These are phyloP conservation scores for Gonioctena quinquepunctata DNA, from an alignment of 1,140 invertebrate species.

Conservation along the genomic window DNA sequence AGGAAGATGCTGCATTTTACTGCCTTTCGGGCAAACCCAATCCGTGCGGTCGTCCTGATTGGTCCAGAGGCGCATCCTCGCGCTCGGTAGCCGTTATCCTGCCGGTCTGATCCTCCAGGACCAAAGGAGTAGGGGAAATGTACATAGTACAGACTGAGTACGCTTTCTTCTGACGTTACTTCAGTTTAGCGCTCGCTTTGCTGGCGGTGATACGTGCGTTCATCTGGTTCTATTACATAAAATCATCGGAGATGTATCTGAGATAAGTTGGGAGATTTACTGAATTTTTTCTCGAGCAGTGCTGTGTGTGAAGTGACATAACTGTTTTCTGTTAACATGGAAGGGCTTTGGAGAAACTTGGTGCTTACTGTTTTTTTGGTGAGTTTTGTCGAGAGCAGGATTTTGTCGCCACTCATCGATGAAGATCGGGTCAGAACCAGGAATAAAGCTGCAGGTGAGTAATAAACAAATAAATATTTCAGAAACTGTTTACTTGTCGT, in stretches of 20 bases:
- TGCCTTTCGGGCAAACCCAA: constrained; percentile 4
- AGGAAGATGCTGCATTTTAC: not conserved
- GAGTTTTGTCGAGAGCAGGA: constrained; percentile 30
- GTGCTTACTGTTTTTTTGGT: constrained; percentile 24
- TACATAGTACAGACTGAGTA: not conserved
- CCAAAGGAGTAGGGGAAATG: not conserved
- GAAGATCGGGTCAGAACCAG: constrained; percentile 39
- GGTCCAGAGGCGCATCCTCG: constrained; percentile 1
- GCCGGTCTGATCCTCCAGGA: constrained; percentile 5
- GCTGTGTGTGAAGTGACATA: constrained; percentile 8
- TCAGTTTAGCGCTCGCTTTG: not conserved
- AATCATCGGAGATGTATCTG: constrained; percentile 1
- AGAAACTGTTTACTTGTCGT: too few relatives aligned
- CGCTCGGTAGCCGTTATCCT: not conserved
- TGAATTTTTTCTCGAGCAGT: not conserved
- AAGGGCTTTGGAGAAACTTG: constrained; percentile 11
- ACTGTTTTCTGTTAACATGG: not conserved
- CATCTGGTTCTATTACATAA: constrained; percentile 11
- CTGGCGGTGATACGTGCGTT: not conserved
- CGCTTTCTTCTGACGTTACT: not conserved
- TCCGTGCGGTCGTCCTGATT: not conserved
- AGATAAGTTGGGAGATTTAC: not conserved
- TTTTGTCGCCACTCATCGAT: constrained; percentile 41
- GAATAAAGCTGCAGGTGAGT: constrained; percentile 48
- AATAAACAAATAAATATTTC: too few relatives aligned